These are phyloP conservation scores for Procavia capensis DNA, from an alignment of 2,113 vertebrate genomes.

Conservation along the genomic window DNA sequence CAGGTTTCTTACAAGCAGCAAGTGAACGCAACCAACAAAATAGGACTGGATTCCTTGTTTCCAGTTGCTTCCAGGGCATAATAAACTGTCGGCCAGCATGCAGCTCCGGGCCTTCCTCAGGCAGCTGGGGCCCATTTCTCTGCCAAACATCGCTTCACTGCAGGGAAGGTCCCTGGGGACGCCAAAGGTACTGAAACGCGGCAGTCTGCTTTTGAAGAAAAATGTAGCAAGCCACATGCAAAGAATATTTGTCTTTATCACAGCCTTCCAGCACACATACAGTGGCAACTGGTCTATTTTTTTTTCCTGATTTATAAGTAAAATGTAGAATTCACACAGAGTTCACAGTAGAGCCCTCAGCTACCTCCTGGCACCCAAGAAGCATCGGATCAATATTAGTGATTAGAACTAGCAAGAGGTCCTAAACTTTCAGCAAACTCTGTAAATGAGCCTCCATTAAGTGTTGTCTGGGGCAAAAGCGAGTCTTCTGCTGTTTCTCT, in stretches of 20 bases:
- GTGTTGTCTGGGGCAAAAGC: constrained; percentile 32
- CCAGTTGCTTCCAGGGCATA: constrained; percentile 12
- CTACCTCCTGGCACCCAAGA: neutral
- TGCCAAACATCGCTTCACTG: constrained; percentile 26
- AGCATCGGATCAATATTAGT: neutral
- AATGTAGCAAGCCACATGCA: constrained; percentile 13
- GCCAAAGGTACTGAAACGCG: neutral
- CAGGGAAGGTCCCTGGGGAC: neutral
- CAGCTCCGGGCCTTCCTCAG: neutral
- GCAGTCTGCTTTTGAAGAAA: constrained; percentile 56
- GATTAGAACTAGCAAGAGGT: constrained; percentile 25
- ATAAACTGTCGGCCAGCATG: constrained; percentile 6
- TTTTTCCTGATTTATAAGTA: neutral
- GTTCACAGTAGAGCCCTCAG: neutral
- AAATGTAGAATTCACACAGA: neutral
- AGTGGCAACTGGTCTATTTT: neutral
- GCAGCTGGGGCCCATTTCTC: constrained; percentile 34
- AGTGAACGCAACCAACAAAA: constrained; percentile 6
- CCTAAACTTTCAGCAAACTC: neutral
- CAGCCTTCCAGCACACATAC: accelerated
- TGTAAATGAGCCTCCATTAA: constrained; percentile 32
- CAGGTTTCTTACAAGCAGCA: neutral
- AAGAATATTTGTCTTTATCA: constrained; percentile 10
- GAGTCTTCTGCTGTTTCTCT: neutral
- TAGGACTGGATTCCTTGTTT: neutral